Percentiles rank a stretch among this genome's conserved stretches.
phyloP scores from a whole-genome alignment of 2,797 vertebrate genomes.

The Babyrousa celebensis region DNA sequence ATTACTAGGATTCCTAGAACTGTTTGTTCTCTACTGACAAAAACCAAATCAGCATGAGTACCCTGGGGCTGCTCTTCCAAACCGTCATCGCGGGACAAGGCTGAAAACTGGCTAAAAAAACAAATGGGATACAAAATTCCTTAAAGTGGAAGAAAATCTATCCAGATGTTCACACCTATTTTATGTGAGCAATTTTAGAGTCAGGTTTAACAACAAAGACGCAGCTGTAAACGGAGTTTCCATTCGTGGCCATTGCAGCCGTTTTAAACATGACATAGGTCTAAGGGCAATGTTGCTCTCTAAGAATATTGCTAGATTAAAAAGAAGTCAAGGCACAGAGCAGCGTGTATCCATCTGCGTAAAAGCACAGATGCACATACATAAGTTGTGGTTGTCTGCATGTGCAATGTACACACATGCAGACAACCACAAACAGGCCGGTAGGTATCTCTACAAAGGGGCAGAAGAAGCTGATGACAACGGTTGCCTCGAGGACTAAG shows the following conservation, averaged over 20 bases:
- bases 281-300: not conserved
- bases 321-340: constrained; percentile 45
- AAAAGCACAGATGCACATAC: not conserved
- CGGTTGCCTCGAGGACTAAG: not conserved
- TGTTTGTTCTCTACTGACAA: not conserved
- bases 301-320: not conserved
- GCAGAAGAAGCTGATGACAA: constrained; percentile 37
- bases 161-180: not conserved
- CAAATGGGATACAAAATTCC: not conserved
- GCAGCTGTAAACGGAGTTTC: not conserved
- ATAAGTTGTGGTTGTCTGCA: too few relatives aligned
- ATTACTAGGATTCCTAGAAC: not conserved
- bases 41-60: constrained; percentile 2
- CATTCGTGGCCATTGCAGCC: not conserved
- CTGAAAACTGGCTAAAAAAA: constrained; percentile 28
- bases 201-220: not conserved
- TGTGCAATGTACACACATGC: not conserved
- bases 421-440: not conserved
- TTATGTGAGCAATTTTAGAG: not conserved
- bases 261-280: constrained; percentile 10
- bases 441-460: not conserved
- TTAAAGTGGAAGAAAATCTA: not conserved
- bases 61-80: not conserved
- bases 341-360: not conserved
- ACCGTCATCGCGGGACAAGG: not conserved